Base-by-base conservation (phyloP, 2,797 vertebrate genomes). In the Acrocephalus scirpaceus region DNA sequence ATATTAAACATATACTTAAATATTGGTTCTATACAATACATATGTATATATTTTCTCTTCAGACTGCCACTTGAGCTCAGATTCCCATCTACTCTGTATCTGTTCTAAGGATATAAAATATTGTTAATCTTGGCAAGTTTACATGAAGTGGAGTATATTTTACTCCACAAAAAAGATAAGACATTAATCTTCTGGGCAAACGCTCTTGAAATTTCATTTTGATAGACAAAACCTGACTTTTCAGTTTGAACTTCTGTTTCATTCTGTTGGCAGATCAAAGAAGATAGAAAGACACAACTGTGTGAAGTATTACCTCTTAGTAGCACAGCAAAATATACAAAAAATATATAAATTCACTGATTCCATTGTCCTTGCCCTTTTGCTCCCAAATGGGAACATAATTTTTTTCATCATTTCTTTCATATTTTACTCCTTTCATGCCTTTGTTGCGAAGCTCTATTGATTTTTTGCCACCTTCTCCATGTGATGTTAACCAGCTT, bases 391-490 rank as follows among this genome's bases (percentile, higher is more conserved):
- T 61, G 32, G 71, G 77, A 94, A 85, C 82, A 87, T 67, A 13
- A 61, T 79, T 96, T 95, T 53, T 90, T 79, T 38, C 38, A 38
- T 38, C 10, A 38, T 38, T 38, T 38, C 38, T 88, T 94, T 93
- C 50, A 58, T 90, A 76, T 92, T 95, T 86, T 94, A 79, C 51
- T 84, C 89, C 74, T 94, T 93, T 94, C 45, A 69, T 85, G 74
- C 74, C 83, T 92, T 93, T 87, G 67, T 82, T 92, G 42, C 40
- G 42, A 93, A 80, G 61, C 23, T 84, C 45, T 87, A 90, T 93
- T 92, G 93, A 95, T 96, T 93, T 94, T 94, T 96, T 93, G 38
- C 73, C 83, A 87, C 42, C 50, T 90, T 95, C 74, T 90, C 80
- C 32, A 30, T 81, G 56, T 65, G 71, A 95, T 82, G 34, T 77